phyloP scores from a whole-genome alignment of 2,888 invertebrate genomes.

The Xestoiulus laeticollis region DNA sequence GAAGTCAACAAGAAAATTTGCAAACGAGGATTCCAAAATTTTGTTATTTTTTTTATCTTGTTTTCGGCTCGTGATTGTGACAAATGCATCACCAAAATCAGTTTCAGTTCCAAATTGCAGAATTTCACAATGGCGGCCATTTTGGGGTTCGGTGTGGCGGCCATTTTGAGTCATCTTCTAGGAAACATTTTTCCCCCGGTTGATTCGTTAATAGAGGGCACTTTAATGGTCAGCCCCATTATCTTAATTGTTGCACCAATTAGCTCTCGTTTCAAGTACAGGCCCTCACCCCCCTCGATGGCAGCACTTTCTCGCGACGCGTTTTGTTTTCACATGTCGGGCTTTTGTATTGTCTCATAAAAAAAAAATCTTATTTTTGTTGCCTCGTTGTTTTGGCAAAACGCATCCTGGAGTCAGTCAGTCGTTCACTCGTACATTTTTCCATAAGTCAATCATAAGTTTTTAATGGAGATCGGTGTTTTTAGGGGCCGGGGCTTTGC shows the following conservation, averaged over 20 bases:
- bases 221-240: slow-evolving; percentile 18
- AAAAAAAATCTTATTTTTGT: too few species aligned
- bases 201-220: background rate
- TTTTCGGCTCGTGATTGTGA: too few species aligned
- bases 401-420: slow-evolving; percentile 15
- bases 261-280: slow-evolving; percentile 12
- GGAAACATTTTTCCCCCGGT: background rate
- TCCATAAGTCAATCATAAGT: slow-evolving; percentile 26
- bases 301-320: background rate
- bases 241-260: slow-evolving; percentile 26
- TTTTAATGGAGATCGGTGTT: slow-evolving; percentile 26
- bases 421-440: slow-evolving; percentile 20
- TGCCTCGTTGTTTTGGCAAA: background rate
- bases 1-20: too few species aligned
- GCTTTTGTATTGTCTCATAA: background rate
- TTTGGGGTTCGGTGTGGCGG: background rate
- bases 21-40: background rate
- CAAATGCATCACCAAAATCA: too few species aligned
- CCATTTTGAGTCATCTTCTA: background rate
- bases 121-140: background rate
- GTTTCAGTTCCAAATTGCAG: background rate
- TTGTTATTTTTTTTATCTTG: too few species aligned
- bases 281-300: background rate
- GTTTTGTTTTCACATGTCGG: background rate
- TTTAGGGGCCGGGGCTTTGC: slow-evolving; percentile 18